Percentiles rank a stretch among this genome's conserved stretches.
phyloP scores from a whole-genome alignment of 2,888 invertebrate species.

The Meganola albula region DNA sequence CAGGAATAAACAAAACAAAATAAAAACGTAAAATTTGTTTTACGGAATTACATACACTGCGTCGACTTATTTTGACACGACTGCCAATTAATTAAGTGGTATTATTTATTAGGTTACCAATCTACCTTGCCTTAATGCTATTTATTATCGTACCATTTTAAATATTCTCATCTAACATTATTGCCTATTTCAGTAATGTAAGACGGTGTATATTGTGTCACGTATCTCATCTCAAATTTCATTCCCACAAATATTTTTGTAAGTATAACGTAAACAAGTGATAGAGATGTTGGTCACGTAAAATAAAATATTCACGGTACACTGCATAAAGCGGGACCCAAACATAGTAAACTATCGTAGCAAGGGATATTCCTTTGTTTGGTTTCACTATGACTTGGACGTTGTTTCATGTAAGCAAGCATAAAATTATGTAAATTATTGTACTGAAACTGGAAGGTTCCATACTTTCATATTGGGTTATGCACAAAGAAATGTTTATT shows the following conservation, averaged over 20 bases:
- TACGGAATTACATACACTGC: no score
- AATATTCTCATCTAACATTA: no score
- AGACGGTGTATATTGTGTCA: no score
- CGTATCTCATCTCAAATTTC: constrained; percentile 21
- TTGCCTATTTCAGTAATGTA: no score
- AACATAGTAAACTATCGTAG: constrained; percentile 26
- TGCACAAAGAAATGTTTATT: constrained; percentile 19
- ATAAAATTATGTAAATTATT: constrained; percentile 32
- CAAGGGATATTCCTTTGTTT: constrained; percentile 31
- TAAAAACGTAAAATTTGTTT: no score
- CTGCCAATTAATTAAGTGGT: no score
- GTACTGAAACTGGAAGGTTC: constrained; percentile 22
- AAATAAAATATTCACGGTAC: constrained; percentile 32
- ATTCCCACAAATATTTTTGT: constrained; percentile 26
- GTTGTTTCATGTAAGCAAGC: constrained; percentile 19
- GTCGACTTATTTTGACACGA: no score
- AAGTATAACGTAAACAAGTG: constrained; percentile 23
- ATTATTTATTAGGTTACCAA: no score
- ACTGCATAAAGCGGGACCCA: constrained; percentile 28
- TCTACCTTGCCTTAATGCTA: no score
- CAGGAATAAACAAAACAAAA: no score
- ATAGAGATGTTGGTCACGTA: constrained; percentile 33
- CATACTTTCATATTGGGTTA: constrained; percentile 20
- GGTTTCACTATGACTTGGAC: constrained; percentile 18
- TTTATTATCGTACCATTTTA: no score